Conservation (phyloP, 2,113 vertebrate species). For the Gobiocypris rarus region DNA sequence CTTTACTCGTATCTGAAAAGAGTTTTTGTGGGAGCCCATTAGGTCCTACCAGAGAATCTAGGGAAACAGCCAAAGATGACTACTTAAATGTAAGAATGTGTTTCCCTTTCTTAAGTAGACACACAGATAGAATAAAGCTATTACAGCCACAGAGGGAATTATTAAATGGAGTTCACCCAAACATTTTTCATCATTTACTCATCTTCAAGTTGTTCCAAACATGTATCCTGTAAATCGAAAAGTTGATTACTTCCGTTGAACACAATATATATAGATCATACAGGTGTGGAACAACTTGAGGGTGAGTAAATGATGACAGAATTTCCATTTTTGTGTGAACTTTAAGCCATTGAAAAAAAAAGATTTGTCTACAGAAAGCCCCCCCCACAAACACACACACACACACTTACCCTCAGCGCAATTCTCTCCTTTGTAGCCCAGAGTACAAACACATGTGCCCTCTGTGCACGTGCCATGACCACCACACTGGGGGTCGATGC, state of each 20-base stretch:
- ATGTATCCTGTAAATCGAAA: too few relatives aligned
- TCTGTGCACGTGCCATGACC: constrained; percentile 94
- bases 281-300: too few relatives aligned
- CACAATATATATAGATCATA: too few relatives aligned
- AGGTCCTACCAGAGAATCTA: background rate
- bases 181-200: too few relatives aligned
- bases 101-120: constrained; percentile 5
- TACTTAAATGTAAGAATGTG: background rate
- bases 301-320: too few relatives aligned
- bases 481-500: constrained; percentile 92
- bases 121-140: background rate
- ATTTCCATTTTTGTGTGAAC: too few relatives aligned
- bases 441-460: constrained; percentile 91
- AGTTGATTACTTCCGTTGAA: too few relatives aligned
- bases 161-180: background rate
- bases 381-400: too few relatives aligned
- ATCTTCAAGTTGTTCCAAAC: too few relatives aligned
- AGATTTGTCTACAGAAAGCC: background rate
- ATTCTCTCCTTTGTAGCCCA: constrained; percentile 93
- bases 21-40: constrained; percentile 62
- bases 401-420: constrained; percentile 89
- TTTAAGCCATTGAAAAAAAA: background rate
- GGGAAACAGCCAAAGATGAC: background rate
- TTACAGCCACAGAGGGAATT: background rate
- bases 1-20: constrained; percentile 71